These are phyloP conservation scores for Drosophila anomelani DNA, from an alignment of 2,888 invertebrate species.

Conservation along the genomic window DNA sequence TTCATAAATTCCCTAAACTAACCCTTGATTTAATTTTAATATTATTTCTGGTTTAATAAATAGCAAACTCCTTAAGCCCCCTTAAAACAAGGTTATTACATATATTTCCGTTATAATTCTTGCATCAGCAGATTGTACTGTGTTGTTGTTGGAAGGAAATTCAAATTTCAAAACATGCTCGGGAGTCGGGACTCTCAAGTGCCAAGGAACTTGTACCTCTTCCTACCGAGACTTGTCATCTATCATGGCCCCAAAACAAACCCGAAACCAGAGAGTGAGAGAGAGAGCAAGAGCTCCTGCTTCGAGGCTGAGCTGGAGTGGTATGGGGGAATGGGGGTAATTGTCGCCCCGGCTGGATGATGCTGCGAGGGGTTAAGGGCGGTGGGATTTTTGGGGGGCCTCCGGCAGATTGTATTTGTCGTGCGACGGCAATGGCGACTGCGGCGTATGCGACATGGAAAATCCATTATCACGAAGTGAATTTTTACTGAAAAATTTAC, in stretches of 20 bases:
- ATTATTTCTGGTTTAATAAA: neutral
- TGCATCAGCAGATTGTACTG: slow-evolving; percentile 12
- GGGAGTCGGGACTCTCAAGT: slow-evolving; percentile 54
- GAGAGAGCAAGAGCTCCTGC: neutral
- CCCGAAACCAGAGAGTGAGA: slow-evolving; percentile 30
- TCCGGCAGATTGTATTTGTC: slow-evolving; percentile 57
- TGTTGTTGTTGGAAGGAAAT: slow-evolving; percentile 30
- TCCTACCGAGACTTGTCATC: slow-evolving; percentile 70
- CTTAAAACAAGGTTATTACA: slow-evolving; percentile 6
- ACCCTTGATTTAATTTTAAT: neutral
- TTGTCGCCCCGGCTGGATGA: slow-evolving; percentile 60
- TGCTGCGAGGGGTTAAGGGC: slow-evolving; percentile 23
- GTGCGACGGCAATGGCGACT: slow-evolving; percentile 52
- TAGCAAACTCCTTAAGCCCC: neutral
- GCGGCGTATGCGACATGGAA: slow-evolving; percentile 82
- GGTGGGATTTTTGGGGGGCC: slow-evolving; percentile 25
- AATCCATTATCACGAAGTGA: slow-evolving; percentile 82
- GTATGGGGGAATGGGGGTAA: slow-evolving; percentile 55
- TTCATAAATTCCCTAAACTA: neutral
- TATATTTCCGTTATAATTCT: slow-evolving; percentile 10
- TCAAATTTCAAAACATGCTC: slow-evolving; percentile 66
- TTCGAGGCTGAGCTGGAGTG: slow-evolving; percentile 6
- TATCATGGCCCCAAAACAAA: slow-evolving; percentile 63
- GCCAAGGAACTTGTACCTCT: slow-evolving; percentile 63
- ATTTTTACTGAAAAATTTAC: slow-evolving; percentile 80